phyloP scores from a whole-genome alignment of 2,888 invertebrate species.

The Lycaena phlaeas region DNA sequence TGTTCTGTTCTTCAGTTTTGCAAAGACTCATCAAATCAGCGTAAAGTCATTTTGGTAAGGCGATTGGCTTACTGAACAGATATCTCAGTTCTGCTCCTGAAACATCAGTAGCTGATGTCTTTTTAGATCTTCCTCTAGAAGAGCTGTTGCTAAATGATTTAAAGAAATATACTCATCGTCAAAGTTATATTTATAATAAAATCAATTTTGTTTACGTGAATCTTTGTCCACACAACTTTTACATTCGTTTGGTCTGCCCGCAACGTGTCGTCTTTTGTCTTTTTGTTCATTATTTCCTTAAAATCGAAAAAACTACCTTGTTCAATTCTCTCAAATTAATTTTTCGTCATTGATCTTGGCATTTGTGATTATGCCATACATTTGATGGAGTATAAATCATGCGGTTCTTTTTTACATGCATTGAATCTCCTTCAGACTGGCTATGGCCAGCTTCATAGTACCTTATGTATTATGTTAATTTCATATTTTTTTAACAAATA shows the following conservation, averaged over 20 bases:
- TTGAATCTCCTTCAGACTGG: conserved; percentile 16
- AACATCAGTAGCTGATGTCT: conserved; percentile 12
- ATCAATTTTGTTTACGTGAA: neutral
- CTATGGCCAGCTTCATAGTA: conserved; percentile 16
- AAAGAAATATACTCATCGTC: neutral
- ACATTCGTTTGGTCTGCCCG: neutral
- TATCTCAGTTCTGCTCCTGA: conserved; percentile 12
- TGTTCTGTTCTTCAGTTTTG: conserved; percentile 16
- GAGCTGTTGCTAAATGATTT: conserved; percentile 11
- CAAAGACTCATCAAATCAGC: conserved; percentile 16
- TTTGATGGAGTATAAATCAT: conserved; percentile 13
- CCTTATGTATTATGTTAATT: conserved; percentile 11
- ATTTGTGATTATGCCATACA: conserved; percentile 13
- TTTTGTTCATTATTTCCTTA: conserved; percentile 11
- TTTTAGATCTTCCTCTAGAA: conserved; percentile 15
- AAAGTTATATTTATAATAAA: conserved; percentile 1
- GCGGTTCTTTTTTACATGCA: conserved; percentile 13
- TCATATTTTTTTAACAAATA: neutral
- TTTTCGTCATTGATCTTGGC: conserved; percentile 14
- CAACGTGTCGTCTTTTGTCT: neutral
- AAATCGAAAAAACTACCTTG: conserved; percentile 14
- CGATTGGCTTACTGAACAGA: conserved; percentile 14
- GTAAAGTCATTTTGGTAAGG: conserved; percentile 14
- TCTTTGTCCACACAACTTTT: conserved; percentile 4
- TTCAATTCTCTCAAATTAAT: conserved; percentile 13